Evolutionary conservation across 2,113 vertebrate genomes (phyloP).

Genomic region (Ciconia stormi): DNA sequence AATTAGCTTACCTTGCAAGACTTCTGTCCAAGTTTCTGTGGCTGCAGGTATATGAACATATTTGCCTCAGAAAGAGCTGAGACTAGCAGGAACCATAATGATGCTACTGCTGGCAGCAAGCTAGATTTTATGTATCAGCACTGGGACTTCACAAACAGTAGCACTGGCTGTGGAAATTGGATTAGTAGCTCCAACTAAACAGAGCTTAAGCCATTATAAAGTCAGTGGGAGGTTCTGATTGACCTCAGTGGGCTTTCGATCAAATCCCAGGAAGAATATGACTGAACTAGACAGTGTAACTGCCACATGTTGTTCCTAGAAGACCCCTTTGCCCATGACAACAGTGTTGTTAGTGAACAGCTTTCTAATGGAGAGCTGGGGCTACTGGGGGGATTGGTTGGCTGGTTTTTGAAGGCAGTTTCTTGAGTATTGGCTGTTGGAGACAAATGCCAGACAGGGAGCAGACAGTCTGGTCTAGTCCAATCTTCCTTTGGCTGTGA

Average conservation of each 20-base stretch:
- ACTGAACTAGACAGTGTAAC: not conserved
- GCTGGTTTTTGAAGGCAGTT: not conserved
- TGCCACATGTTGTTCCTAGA: not conserved
- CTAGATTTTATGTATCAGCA: not conserved
- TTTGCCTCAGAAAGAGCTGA: not conserved
- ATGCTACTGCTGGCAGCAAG: not conserved
- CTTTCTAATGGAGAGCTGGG: not conserved
- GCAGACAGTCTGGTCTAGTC: not conserved
- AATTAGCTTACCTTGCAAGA: not conserved
- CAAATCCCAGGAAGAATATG: not conserved
- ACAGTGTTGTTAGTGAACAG: not conserved
- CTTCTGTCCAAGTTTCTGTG: not conserved
- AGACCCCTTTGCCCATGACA: not conserved
- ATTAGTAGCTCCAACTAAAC: not conserved
- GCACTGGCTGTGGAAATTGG: not conserved
- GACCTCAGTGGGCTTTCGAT: not conserved
- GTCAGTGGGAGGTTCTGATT: conserved; percentile 18
- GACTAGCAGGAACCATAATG: not conserved
- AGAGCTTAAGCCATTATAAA: not conserved
- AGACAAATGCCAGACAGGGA: not conserved
- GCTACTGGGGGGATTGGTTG: not conserved
- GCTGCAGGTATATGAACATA: not conserved
- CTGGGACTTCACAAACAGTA: not conserved
- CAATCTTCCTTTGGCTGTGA: not conserved
- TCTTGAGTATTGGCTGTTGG: not conserved